Evolutionary conservation across 2,113 vertebrate species (phyloP).

Genomic region (Bos taurus): ARS-UCD2.0 NC_037357.1:60735501-60736000

Average conservation of each 20-base stretch:
- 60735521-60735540: background rate
- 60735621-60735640: background rate
- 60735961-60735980: conserved; percentile 13
- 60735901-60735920: background rate
- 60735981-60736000: background rate
- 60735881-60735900: background rate
- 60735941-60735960: background rate
- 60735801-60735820: background rate
- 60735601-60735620: background rate
- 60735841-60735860: background rate
- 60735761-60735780: background rate
- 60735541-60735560: background rate
- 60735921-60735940: background rate
- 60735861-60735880: background rate
- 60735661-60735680: background rate
- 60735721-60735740: background rate
- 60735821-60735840: background rate
- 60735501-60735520: conserved; percentile 3
- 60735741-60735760: background rate
- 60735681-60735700: background rate
- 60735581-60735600: background rate
- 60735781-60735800: background rate
- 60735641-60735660: background rate
- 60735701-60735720: background rate
- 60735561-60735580: background rate